A percentile compares a stretch with the other conserved stretches of the same genome.
phyloP scores from a whole-genome alignment of 2,888 invertebrate species.

The Apamea epomidion region DNA sequence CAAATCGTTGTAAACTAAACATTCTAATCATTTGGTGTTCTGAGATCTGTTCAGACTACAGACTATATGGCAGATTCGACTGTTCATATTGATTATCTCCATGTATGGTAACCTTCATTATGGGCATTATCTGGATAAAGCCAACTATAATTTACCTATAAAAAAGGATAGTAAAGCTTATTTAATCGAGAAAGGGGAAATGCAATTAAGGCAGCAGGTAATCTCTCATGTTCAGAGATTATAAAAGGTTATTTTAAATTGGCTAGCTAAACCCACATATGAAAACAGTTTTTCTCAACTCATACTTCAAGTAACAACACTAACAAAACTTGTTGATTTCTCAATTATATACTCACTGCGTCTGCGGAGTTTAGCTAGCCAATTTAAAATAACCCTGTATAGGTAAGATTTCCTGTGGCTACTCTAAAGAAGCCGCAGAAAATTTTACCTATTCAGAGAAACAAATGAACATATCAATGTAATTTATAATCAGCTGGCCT shows the following conservation, averaged over 20 bases:
- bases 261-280: not conserved
- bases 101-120: not conserved
- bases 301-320: no score
- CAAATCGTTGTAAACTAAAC: not conserved
- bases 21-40: not conserved
- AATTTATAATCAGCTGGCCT: not conserved
- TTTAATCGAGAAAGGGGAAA: not conserved
- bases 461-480: not conserved
- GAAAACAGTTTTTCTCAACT: no score
- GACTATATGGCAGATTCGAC: not conserved
- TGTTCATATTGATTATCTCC: not conserved
- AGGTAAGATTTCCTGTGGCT: not conserved
- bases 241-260: not conserved
- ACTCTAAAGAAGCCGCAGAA: not conserved
- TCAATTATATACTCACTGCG: no score
- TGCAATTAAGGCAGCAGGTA: not conserved
- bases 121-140: not conserved
- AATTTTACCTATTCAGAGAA: not conserved
- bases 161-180: not conserved
- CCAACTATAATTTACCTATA: not conserved
- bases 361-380: no score
- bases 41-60: not conserved
- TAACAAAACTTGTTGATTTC: no score
- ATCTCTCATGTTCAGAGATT: not conserved
- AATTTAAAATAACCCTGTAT: not conserved